Base-by-base conservation (phyloP, 1,140 invertebrate genomes). In the Leptoteleia sp. region DNA sequence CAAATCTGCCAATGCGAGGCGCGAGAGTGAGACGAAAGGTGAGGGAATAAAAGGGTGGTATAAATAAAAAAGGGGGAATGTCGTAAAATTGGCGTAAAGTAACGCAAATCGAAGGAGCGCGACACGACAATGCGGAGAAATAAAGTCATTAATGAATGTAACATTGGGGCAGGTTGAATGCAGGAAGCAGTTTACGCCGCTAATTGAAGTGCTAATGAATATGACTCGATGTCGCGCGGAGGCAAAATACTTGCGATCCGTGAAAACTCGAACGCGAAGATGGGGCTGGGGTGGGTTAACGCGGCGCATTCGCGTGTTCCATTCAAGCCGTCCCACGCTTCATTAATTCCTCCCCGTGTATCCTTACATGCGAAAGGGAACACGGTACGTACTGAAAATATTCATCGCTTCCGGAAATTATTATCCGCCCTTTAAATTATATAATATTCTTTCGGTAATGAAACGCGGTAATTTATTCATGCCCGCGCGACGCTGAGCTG, bases 181-280 rank as follows among this genome's bases (percentile, higher is more conserved):
- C 8, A 29, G 31, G 16, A 33, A 67, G 43, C 62, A 79, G 62
- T 75, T 73, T 73, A 67, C 29, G 50, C 17, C 38, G 54, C 77
- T 79, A 79, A 79, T 79, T 79, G 70, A 64, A 71, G 71, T 47
- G 61, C 64, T 79, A 71, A 75, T 79, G 71, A 79, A 79, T 79
- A 57, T 71, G 42, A 70, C 70, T 64, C 9, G 57, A 65, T 67
- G 61, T 70, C 43, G 54, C 22, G 40, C n/a, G 38, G 42, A 47
- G 54, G 67, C 54, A 17, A 72, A 72, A 71, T 62, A 72, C 76
- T 67, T 72, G 54, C 64, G 40, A 79, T 68, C 43, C 59, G 40
- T 70, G 64, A 73, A 71, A 79, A 75, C 43, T 61, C 38, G 37
- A 64, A 48, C 55, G 16, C 42, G 52, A 73, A 76, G 43, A 67